phyloP scores from a whole-genome alignment of 2,888 invertebrate species.

The Dione vanillae region DNA sequence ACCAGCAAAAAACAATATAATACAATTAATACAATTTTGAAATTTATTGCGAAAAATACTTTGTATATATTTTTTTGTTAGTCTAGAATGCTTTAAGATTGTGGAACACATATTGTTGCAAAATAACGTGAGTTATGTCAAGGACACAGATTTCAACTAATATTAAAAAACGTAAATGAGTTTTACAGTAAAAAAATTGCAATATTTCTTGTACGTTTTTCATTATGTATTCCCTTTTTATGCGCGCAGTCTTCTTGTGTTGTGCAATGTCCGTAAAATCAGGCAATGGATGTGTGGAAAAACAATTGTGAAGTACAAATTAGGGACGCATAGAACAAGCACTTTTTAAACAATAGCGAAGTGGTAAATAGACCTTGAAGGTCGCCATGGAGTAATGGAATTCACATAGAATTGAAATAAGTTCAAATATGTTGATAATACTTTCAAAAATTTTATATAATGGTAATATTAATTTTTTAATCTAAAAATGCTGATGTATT shows the following conservation, averaged over 20 bases:
- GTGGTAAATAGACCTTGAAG: conserved; percentile 76
- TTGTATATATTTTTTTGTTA: conserved; percentile 2
- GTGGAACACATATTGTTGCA: conserved; percentile 53
- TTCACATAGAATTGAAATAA: conserved; percentile 14
- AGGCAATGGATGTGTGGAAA: conserved; percentile 61
- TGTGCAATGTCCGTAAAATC: conserved; percentile 74
- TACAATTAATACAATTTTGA: neutral
- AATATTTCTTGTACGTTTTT: neutral
- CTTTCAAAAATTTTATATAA: neutral
- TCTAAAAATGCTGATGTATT: too few relatives aligned
- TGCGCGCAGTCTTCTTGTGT: conserved; percentile 46
- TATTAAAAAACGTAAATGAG: conserved; percentile 14
- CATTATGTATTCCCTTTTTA: conserved; percentile 17
- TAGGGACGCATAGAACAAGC: conserved; percentile 71
- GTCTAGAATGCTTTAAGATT: neutral
- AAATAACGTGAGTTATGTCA: conserved; percentile 33
- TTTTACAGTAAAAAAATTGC: conserved; percentile 12
- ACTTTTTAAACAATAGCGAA: conserved; percentile 75
- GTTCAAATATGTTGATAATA: neutral
- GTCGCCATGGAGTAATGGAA: conserved; percentile 52
- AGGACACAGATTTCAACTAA: conserved; percentile 33
- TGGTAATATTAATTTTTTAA: too few relatives aligned
- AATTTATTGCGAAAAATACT: too few relatives aligned
- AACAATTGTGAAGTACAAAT: conserved; percentile 75
- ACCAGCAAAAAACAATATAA: too few relatives aligned